A percentile compares a stretch with the other conserved stretches of the same genome.
Evolutionary conservation across 1,140 invertebrate species (phyloP).

Genomic region (Patella vulgata): DNA sequence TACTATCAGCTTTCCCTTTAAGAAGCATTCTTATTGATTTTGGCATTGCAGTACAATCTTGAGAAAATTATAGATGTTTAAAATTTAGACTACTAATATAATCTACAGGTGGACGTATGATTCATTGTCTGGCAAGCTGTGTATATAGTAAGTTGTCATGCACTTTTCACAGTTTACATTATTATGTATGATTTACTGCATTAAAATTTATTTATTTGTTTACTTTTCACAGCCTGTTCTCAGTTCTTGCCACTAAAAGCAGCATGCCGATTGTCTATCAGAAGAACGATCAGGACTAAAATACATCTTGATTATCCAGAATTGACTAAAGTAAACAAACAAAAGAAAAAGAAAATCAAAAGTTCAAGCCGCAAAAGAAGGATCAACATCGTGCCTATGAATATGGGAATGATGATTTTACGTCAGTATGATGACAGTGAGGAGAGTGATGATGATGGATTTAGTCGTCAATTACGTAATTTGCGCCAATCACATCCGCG

Average conservation of each 20-base stretch:
- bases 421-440: constrained; percentile 54
- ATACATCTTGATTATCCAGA: constrained; percentile 71
- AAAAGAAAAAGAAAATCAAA: constrained; percentile 24
- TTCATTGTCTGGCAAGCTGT: too few relatives aligned
- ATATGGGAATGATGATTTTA: constrained; percentile 44
- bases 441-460: constrained; percentile 28
- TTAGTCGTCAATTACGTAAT: background rate
- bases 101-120: too few relatives aligned
- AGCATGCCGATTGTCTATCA: background rate
- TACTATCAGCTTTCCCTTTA: too few relatives aligned
- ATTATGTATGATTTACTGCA: too few relatives aligned
- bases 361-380: constrained; percentile 23
- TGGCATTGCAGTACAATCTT: too few relatives aligned
- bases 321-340: constrained; percentile 45
- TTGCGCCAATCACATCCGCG: background rate
- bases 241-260: constrained; percentile 20
- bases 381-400: constrained; percentile 60
- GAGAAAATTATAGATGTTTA: too few relatives aligned
- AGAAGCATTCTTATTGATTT: too few relatives aligned
- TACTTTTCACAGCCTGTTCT: constrained; percentile 4
- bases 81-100: too few relatives aligned
- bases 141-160: too few relatives aligned
- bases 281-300: constrained; percentile 47
- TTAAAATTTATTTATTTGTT: constrained; percentile 7
- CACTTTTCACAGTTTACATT: too few relatives aligned